Percentiles rank a stretch among this genome's conserved stretches.
These are phyloP conservation scores for Enteromius thamalakanensis DNA, from an alignment of 2,797 vertebrate genomes.

Conservation along the genomic window DNA sequence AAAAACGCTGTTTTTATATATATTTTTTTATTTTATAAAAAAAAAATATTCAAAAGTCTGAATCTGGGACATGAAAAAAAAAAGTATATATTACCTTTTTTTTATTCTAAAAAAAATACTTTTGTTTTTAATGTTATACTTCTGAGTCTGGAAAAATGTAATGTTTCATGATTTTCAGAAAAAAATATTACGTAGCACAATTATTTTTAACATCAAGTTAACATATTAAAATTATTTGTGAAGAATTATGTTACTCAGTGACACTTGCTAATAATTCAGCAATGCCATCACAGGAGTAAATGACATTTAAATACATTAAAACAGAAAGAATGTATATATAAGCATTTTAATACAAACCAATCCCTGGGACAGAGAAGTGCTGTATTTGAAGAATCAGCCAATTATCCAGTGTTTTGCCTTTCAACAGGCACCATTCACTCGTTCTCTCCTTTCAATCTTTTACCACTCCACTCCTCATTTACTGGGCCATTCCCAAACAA, in stretches of 20 bases:
- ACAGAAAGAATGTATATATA: background rate
- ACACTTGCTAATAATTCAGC: background rate
- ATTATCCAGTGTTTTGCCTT: slow-evolving; percentile 30
- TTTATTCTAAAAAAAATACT: background rate
- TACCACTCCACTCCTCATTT: slow-evolving; percentile 47
- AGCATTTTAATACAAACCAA: background rate
- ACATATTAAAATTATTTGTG: background rate
- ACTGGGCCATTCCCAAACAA: slow-evolving; percentile 46
- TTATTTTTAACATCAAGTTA: background rate
- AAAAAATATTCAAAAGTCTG: background rate
- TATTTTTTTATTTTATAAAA: background rate
- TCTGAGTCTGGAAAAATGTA: too few species aligned
- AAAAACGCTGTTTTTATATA: background rate
- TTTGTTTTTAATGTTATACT: too few species aligned
- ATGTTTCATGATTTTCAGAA: background rate
- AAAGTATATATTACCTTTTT: too few species aligned
- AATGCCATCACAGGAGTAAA: background rate
- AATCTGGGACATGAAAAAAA: background rate
- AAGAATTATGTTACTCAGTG: background rate
- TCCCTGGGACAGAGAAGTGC: background rate
- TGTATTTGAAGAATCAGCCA: slow-evolving; percentile 40
- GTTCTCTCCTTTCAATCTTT: slow-evolving; percentile 27
- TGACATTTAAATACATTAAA: background rate
- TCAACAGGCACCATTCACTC: slow-evolving; percentile 38
- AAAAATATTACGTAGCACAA: background rate